Percentiles rank a stretch among this genome's conserved stretches.
Evolutionary conservation across 2,888 invertebrate genomes (phyloP).

Genomic region (Maniola hyperantus): DNA sequence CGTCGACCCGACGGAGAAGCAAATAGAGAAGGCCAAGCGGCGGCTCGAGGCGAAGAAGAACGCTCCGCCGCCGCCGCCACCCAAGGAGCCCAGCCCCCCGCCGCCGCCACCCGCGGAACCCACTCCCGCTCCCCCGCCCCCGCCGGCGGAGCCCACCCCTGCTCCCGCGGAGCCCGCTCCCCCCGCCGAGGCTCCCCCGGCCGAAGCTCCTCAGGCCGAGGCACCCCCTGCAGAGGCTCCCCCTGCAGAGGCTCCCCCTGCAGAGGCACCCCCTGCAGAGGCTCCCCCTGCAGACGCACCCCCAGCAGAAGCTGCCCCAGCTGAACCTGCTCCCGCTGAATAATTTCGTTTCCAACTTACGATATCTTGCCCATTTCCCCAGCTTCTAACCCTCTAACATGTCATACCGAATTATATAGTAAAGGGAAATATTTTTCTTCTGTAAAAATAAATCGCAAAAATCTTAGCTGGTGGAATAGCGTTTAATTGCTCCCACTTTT

Average conservation of each 20-base stretch:
- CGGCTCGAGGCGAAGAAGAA: slow-evolving; percentile 33
- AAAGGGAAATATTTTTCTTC: slow-evolving; percentile 48
- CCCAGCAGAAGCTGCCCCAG: slow-evolving; percentile 46
- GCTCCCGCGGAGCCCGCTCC: slow-evolving; percentile 41
- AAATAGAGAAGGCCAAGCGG: slow-evolving; percentile 27
- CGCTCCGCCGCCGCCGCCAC: slow-evolving; percentile 43
- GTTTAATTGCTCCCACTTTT: slow-evolving; percentile 44
- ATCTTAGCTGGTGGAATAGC: slow-evolving; percentile 79
- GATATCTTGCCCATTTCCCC: neutral
- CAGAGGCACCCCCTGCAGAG: too few relatives aligned
- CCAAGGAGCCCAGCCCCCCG: slow-evolving; percentile 47
- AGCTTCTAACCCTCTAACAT: slow-evolving; percentile 1
- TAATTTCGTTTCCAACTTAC: neutral
- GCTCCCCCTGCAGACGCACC: slow-evolving; percentile 41
- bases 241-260: slow-evolving; percentile 46
- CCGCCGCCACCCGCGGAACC: slow-evolving; percentile 45
- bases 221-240: slow-evolving; percentile 44
- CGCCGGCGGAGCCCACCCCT: slow-evolving; percentile 41
- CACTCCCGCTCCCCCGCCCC: slow-evolving; percentile 40
- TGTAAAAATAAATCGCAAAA: slow-evolving; percentile 58
- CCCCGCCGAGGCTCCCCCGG: slow-evolving; percentile 46
- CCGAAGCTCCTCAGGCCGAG: slow-evolving; percentile 45
- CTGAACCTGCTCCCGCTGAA: slow-evolving; percentile 40
- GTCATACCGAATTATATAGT: slow-evolving; percentile 13
- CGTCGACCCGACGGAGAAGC: slow-evolving; percentile 67